Base-by-base conservation (phyloP, 2,888 invertebrate genomes). In the Caenorhabditis auriculariae region DNA sequence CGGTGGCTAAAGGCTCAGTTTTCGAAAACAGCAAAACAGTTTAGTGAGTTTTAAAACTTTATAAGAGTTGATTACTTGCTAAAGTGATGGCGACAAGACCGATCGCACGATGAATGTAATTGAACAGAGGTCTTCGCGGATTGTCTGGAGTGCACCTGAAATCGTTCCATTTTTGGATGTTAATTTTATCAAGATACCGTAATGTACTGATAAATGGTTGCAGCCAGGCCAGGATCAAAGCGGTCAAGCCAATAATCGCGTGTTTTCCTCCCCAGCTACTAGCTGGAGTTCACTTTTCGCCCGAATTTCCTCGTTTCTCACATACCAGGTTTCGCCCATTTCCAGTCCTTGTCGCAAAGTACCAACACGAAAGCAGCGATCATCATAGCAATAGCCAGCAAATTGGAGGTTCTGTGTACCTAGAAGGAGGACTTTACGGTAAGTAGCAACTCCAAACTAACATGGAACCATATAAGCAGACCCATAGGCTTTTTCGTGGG, bases 381-480 rank as follows among this genome's bases (percentile, higher is more conserved):
- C 69, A 74, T 67, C 4, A 68, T 42, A 7, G 48, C 51, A 17
- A 67, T 66, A 42, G 57, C 74, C 35, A 70, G 42, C 21, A 72
- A 38, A 42, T 74, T 74, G 23, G 54, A 60, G 2, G 64, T 60
- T 5, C 74, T 60, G 32, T 74, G 74, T 17, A 72, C 61, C 70
- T 72, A 59, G 39, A 60, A 43, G 15, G 12, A 54, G 23, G 46
- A 9, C 2, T 28, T 27, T 46, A 28, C n/a, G n/a, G 12, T 2
- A 5, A 17, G 5, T 37, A 23, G 24, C 12, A 37, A 28, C 9
- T 26, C 2, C 17, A 19, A 32, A 29, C 60, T 41, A 32, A 72
- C 69, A 53, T 73, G 74, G 70, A 72, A 74, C 74, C 74, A 74
- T 9, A 74, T 65, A 9, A 68, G 55, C 6, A 74, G 51, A 21